A percentile compares a stretch with the other conserved stretches of the same genome.
Evolutionary conservation across 1,140 invertebrate genomes (phyloP).

Genomic region (Drosophila sulfurigaster): DNA sequence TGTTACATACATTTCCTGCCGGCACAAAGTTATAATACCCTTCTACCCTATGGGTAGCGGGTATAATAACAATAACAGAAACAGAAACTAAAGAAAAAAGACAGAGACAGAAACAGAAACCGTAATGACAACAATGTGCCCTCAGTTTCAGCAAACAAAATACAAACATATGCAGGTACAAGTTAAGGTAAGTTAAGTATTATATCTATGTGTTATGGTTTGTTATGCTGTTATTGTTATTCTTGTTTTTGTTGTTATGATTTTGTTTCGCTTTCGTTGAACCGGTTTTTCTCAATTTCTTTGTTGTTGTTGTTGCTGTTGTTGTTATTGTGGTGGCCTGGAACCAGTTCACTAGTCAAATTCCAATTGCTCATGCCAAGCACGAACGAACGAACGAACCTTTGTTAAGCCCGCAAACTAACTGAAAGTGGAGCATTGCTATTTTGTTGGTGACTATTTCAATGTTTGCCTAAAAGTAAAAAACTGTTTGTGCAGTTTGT

Average conservation of each 20-base stretch:
- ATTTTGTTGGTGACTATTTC: slow-evolving; percentile 9
- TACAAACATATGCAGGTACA: slow-evolving; percentile 7
- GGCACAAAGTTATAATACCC: no score
- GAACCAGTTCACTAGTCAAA: slow-evolving; percentile 54
- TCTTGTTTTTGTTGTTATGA: slow-evolving; percentile 14
- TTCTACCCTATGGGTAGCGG: no score
- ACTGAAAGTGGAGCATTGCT: slow-evolving; percentile 36
- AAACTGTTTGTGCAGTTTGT: slow-evolving; percentile 5
- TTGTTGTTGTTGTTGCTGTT: neutral
- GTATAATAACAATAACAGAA: neutral
- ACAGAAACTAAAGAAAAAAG: neutral
- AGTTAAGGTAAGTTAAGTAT: slow-evolving; percentile 9
- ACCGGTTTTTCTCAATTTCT: slow-evolving; percentile 37
- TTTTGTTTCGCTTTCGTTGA: slow-evolving; percentile 53
- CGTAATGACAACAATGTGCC: slow-evolving; percentile 18
- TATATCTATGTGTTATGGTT: slow-evolving; percentile 36
- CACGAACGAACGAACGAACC: slow-evolving; percentile 37
- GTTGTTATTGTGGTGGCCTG: slow-evolving; percentile 23
- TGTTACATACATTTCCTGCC: no score
- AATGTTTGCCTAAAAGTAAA: slow-evolving; percentile 15
- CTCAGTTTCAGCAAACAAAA: slow-evolving; percentile 13
- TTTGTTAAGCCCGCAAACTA: slow-evolving; percentile 28
- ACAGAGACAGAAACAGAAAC: slow-evolving; percentile 5
- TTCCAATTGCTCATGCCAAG: slow-evolving; percentile 49
- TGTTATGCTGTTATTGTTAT: slow-evolving; percentile 28